Evolutionary conservation across 2,888 invertebrate species (phyloP).

Genomic region (Craniophora ligustri): DNA sequence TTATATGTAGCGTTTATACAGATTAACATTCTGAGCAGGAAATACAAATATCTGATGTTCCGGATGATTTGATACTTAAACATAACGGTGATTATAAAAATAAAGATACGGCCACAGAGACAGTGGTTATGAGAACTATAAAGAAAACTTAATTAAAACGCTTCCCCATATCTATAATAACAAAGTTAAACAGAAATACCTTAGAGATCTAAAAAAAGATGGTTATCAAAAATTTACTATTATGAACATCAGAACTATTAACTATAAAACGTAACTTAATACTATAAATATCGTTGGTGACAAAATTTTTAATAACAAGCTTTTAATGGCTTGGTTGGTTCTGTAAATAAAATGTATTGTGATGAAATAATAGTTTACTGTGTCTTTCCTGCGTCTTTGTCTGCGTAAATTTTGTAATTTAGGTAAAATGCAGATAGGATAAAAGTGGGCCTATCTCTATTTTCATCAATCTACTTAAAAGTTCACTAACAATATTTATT

Average conservation of each 20-base stretch:
- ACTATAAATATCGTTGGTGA: conserved; percentile 46
- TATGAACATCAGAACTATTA: conserved; percentile 42
- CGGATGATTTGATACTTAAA: conserved; percentile 23
- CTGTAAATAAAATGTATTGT: too few species aligned
- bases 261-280: conserved; percentile 52
- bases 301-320: conserved; percentile 12
- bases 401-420: too few species aligned
- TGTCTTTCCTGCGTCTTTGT: too few species aligned
- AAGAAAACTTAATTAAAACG: conserved; percentile 43
- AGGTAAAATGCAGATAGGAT: too few species aligned
- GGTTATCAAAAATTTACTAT: conserved; percentile 49
- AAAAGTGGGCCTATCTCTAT: too few species aligned
- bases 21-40: not conserved
- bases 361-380: too few species aligned
- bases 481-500: too few species aligned
- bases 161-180: conserved; percentile 36
- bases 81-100: conserved; percentile 20
- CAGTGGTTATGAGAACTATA: conserved; percentile 25
- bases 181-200: conserved; percentile 29
- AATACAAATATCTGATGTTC: conserved; percentile 5
- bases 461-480: too few species aligned
- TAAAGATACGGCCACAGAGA: conserved; percentile 21
- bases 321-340: too few species aligned
- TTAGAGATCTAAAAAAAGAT: conserved; percentile 43
- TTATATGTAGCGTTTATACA: conserved; percentile 1